Evolutionary conservation across 2,888 invertebrate genomes (phyloP), one percentile per base, ranked within the genome.

Genomic region (Drosophila meridiana): DNA sequence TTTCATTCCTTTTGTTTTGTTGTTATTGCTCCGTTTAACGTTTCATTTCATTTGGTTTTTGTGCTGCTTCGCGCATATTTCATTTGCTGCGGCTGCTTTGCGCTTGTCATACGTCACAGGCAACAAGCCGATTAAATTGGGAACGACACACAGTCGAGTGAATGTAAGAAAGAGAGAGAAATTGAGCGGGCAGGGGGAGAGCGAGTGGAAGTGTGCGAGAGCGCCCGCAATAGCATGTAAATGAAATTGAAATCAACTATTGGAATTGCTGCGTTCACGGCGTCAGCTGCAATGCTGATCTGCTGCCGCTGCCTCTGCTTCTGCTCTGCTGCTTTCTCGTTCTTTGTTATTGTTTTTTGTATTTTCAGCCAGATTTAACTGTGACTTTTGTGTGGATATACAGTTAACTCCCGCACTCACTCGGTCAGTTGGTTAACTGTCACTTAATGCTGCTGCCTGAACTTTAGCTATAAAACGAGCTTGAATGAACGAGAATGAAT

Each of bases 371-470:
- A 61, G 32, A 58, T 50, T 36, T 58, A 58, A 59, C 45, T 58
- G 71, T 26, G 61, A 28, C 61, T 50, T 28, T 65, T 58, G 62
- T 60, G 52, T 68, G 68, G 60, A 65, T 66, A 58, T 45, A 48
- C 60, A 53, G 45, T 63, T 47, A 42, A 50, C 71, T 59, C 70
- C 64, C 73, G 36, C 75, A 72, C 69, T 78, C 65, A 78, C 69
- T 78, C 68, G 80, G 80, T 80, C 80, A 80, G 80, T 82, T 75
- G 75, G 80, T 66, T 80, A 82, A 78, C 75, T 66, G 70, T 52
- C 76, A 59, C 61, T 78, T 60, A 68, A 60, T 61, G 48, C 38
- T 28, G 53, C 32, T 3, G 50, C 6, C 32, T 30, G 36, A 42
- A 28, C 43, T 28, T 40, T 55, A 28, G 28, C 40, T 30, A 3